Conservation (phyloP, 2,113 vertebrate genomes). For the Centropus bengalensis region DNA sequence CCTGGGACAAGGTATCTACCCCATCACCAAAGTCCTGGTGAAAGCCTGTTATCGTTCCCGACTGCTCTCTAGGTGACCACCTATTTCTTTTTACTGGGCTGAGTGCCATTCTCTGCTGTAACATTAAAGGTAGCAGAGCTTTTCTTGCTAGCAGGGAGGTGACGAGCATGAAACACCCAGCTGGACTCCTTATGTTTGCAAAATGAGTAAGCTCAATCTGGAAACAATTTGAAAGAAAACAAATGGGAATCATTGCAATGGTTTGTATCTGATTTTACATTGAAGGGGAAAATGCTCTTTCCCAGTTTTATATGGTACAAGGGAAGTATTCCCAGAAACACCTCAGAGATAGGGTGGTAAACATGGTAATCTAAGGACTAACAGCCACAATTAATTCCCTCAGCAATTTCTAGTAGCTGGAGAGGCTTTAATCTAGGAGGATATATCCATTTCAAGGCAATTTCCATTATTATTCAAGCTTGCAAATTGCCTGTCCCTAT, state of each 20-base stretch:
- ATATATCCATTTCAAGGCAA: conserved; percentile 36
- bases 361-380: neutral
- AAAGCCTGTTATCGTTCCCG: neutral
- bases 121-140: conserved; percentile 19
- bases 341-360: neutral
- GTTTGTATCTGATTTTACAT: neutral
- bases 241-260: neutral
- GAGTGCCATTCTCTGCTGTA: neutral
- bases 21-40: neutral
- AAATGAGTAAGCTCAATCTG: neutral
- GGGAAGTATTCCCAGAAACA: neutral
- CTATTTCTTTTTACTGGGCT: neutral
- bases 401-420: neutral
- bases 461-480: conserved; percentile 43
- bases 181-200: neutral
- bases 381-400: conserved; percentile 32
- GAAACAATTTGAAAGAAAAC: neutral
- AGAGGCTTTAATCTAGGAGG: conserved; percentile 7
- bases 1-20: neutral
- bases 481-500: conserved; percentile 41
- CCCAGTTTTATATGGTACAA: neutral
- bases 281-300: neutral
- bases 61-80: neutral
- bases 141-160: neutral
- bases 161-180: neutral